A percentile compares a stretch with the other conserved stretches of the same genome.
These are phyloP conservation scores for Oedothorax gibbosus DNA, from an alignment of 1,140 invertebrate genomes.

Conservation along the genomic window DNA sequence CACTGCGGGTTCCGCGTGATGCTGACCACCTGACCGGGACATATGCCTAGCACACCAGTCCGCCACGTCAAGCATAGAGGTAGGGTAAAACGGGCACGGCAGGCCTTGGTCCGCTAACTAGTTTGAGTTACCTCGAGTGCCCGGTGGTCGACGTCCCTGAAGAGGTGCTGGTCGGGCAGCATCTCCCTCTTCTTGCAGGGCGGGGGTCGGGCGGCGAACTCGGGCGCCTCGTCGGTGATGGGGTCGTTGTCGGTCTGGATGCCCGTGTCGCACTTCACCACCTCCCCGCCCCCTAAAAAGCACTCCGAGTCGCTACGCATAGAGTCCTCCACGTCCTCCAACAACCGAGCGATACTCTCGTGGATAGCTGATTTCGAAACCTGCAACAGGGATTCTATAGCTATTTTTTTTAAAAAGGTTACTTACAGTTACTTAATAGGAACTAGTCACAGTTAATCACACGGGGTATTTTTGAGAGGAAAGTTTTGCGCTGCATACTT, in stretches of 20 bases:
- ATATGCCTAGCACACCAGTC: too few relatives aligned
- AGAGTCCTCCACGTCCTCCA: conserved; percentile 60
- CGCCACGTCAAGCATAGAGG: too few relatives aligned
- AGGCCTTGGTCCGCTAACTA: too few relatives aligned
- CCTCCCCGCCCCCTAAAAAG: conserved; percentile 37
- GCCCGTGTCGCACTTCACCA: conserved; percentile 62
- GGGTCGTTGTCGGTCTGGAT: conserved; percentile 66
- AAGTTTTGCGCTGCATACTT: too few relatives aligned
- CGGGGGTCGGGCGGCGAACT: conserved; percentile 66
- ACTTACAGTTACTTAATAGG: too few relatives aligned
- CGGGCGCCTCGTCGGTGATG: conserved; percentile 66
- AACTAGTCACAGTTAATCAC: too few relatives aligned
- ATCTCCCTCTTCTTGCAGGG: conserved; percentile 65
- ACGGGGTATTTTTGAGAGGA: too few relatives aligned
- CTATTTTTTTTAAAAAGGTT: too few relatives aligned
- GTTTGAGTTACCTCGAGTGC: conserved; percentile 63
- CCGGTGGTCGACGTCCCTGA: conserved; percentile 62
- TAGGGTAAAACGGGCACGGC: too few relatives aligned
- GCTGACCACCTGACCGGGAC: too few relatives aligned
- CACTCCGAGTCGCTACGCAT: conserved; percentile 49
- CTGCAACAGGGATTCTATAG: neutral
- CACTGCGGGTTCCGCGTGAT: too few relatives aligned
- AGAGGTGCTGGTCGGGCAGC: conserved; percentile 62
- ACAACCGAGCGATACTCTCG: conserved; percentile 60
- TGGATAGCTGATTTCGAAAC: conserved; percentile 59